Evolutionary conservation across 2,888 invertebrate species (phyloP).

Genomic region (Bellardia bayeri): DNA sequence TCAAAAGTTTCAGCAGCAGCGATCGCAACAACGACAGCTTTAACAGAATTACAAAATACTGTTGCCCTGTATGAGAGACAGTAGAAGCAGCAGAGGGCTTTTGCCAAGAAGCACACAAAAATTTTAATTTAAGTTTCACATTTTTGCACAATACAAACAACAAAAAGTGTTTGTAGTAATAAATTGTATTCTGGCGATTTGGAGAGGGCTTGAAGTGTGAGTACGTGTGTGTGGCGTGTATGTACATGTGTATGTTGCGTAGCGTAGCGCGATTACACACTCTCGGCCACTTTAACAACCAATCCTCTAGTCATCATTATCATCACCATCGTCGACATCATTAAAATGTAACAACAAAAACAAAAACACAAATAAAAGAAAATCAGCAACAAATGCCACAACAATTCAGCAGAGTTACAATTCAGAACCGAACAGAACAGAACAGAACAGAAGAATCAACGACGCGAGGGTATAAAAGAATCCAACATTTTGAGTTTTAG

Average conservation of each 20-base stretch:
- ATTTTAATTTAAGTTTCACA: slow-evolving; percentile 57
- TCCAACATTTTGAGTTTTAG: slow-evolving; percentile 75
- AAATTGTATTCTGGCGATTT: slow-evolving; percentile 54
- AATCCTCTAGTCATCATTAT: slow-evolving; percentile 60
- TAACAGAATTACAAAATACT: slow-evolving; percentile 66
- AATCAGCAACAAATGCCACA: slow-evolving; percentile 56
- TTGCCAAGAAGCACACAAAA: slow-evolving; percentile 43
- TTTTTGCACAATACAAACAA: slow-evolving; percentile 56
- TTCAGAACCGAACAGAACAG: slow-evolving; percentile 63
- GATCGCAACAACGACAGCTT: slow-evolving; percentile 22
- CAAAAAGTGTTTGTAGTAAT: slow-evolving; percentile 34
- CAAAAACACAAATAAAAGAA: slow-evolving; percentile 26
- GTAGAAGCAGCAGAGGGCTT: slow-evolving; percentile 57
- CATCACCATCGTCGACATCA: slow-evolving; percentile 64
- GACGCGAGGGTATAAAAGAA: slow-evolving; percentile 83
- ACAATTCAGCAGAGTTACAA: slow-evolving; percentile 62
- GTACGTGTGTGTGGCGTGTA: slow-evolving; percentile 32
- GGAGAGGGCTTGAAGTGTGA: slow-evolving; percentile 43
- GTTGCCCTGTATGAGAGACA: slow-evolving; percentile 10
- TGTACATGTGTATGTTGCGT: slow-evolving; percentile 16
- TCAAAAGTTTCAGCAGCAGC: slow-evolving; percentile 24
- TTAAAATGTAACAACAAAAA: slow-evolving; percentile 53
- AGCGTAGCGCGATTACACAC: slow-evolving; percentile 39
- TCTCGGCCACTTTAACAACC: slow-evolving; percentile 45
- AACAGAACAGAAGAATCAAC: slow-evolving; percentile 57